Base-by-base conservation (phyloP, 2,888 invertebrate genomes). In the Drosophila tripunctata region DNA sequence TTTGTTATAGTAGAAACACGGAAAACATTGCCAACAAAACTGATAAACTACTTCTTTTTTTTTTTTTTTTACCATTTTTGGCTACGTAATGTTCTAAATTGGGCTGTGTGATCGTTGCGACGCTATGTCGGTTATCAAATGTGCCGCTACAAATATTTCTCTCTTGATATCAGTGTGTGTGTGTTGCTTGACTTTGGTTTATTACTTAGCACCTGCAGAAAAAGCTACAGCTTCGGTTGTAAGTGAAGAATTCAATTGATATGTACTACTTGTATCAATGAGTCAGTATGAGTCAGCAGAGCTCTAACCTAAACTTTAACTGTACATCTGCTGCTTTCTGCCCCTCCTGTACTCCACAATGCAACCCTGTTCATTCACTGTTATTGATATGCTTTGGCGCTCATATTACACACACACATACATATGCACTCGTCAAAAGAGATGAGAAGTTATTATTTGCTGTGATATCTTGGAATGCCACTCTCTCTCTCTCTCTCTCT, bases 41-140 rank as follows among this genome's bases (percentile, higher is more conserved):
- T 64, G 73, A 73, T 72, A 68, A 68, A 69, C 44, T 45, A 56
- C 66, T 56, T 70, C n/a, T n/a, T 67, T 57, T 67, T 67, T 71
- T 71, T 50, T 61, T 33, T 33, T 27, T 41, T 41, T 15, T 67
- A 50, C 27, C 1, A 10, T 27, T 41, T 12, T 19, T 54, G 57
- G 36, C 66, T 45, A 67, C 79, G 79, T 79, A 79, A 79, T 82
- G 66, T 79, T 79, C 83, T 79, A 79, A 72, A 60, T 83, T 79
- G 45, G 66, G 68, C 50, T 74, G 44, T 69, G 69, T n/a, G n/a
- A n/a, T n/a, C n/a, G 74, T 74, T 55, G 52, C 57, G 56, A 14
- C 21, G 52, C 22, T 10, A 17, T 4, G 48, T n/a, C 35, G 2
- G 10, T 21, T 50, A 51, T 36, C 44, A 44, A n/a, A 22, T 12